A percentile compares a stretch with the other conserved stretches of the same genome.
phyloP scores from a whole-genome alignment of 2,113 vertebrate species.

The Oncorhynchus kisutch region DNA sequence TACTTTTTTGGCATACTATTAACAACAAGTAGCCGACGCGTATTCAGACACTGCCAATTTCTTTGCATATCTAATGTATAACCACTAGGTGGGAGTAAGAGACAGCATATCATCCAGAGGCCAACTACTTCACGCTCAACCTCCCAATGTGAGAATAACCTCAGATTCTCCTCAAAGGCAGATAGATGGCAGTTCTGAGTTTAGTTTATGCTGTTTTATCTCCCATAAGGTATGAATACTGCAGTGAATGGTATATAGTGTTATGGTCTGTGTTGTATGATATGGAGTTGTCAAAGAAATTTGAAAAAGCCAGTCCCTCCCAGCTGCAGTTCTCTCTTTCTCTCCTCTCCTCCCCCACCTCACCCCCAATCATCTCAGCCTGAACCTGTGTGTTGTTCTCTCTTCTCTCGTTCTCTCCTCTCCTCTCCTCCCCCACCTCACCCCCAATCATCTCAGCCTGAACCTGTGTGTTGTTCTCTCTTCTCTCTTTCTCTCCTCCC shows the following conservation, averaged over 20 bases:
- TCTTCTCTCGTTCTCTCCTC: slow-evolving; percentile 15
- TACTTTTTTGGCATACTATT: no score
- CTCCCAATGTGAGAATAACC: slow-evolving; percentile 22
- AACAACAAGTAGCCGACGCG: no score
- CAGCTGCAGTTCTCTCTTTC: slow-evolving; percentile 1
- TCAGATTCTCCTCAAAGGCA: slow-evolving; percentile 28
- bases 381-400: slow-evolving; percentile 8
- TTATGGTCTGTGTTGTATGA: not conserved
- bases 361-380: not conserved
- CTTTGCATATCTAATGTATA: not conserved
- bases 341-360: not conserved
- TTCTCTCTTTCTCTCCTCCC: no score
- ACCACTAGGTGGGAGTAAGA: slow-evolving; percentile 56
- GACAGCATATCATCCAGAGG: not conserved
- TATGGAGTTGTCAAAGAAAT: slow-evolving; percentile 20
- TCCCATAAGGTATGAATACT: not conserved
- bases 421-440: no score
- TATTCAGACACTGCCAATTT: no score
- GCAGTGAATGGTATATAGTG: not conserved
- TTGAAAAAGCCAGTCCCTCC: not conserved
- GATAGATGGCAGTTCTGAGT: slow-evolving; percentile 36
- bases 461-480: no score
- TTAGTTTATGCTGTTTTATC: slow-evolving; percentile 37
- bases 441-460: no score
- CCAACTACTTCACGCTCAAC: slow-evolving; percentile 18